phyloP scores from a whole-genome alignment of 2,113 vertebrate genomes.

The Rattus rattus region DNA sequence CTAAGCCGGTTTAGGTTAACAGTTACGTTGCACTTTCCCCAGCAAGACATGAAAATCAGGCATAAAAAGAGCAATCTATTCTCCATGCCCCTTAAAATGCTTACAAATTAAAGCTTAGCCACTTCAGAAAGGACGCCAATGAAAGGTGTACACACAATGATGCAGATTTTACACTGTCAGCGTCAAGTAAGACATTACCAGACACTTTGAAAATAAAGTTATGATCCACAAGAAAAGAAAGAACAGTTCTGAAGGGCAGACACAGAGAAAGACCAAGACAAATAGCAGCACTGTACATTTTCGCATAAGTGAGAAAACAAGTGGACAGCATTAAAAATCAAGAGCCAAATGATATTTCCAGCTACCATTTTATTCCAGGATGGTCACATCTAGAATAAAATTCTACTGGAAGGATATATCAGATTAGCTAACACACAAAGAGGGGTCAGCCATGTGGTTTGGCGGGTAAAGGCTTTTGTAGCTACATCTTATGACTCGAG shows the following conservation, averaged over 20 bases:
- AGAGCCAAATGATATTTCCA: background rate
- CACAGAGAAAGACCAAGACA: background rate
- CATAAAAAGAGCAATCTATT: background rate
- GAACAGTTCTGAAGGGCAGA: background rate
- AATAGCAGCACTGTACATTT: background rate
- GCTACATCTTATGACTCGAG: background rate
- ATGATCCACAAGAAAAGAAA: conserved; percentile 1
- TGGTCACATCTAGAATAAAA: background rate
- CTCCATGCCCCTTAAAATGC: background rate
- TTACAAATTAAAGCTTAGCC: conserved; percentile 37
- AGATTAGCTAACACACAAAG: background rate
- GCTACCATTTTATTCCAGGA: background rate
- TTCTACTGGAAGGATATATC: background rate
- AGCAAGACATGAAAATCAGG: background rate
- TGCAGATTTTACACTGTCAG: background rate
- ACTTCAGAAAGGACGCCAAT: background rate
- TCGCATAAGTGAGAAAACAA: background rate
- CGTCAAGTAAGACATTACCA: background rate
- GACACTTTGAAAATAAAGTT: background rate
- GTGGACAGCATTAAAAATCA: background rate
- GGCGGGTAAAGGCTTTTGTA: background rate
- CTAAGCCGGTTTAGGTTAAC: background rate
- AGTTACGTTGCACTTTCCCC: background rate
- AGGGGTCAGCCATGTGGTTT: background rate
- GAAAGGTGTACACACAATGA: background rate